A percentile compares a stretch with the other conserved stretches of the same genome.
phyloP scores from a whole-genome alignment of 30 jellyfish, hydroid and myxozoan genomes.

The Chironex yamaguchii region DNA sequence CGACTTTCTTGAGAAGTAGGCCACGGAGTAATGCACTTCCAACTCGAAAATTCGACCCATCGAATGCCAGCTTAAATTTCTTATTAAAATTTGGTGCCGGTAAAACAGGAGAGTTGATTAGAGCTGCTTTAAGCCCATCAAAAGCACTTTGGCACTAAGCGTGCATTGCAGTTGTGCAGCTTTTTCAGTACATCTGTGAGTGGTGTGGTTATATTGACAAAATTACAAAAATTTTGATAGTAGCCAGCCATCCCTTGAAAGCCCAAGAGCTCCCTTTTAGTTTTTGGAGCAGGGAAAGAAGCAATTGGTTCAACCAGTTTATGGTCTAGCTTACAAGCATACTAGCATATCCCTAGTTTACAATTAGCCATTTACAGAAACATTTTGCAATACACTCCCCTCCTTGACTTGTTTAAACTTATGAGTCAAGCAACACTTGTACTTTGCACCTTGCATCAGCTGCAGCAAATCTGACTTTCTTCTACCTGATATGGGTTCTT shows the following conservation, averaged over 20 bases:
- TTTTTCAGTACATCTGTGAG: background rate
- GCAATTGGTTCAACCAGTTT: background rate
- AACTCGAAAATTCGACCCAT: background rate
- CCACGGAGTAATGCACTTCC: background rate
- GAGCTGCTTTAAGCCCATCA: background rate
- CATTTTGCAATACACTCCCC: too few relatives aligned
- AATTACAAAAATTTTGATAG: background rate
- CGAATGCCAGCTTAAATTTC: background rate
- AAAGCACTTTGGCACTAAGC: too few relatives aligned
- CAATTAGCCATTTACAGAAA: too few relatives aligned
- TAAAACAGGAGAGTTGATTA: background rate
- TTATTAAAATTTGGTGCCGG: background rate
- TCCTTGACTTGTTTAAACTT: too few relatives aligned
- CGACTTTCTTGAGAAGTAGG: background rate
- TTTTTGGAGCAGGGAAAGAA: background rate
- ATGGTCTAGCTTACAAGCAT: background rate
- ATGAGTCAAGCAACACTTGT: too few relatives aligned
- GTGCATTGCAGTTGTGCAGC: too few relatives aligned
- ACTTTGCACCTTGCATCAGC: too few relatives aligned
- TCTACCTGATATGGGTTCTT: too few relatives aligned
- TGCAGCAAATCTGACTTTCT: too few relatives aligned
- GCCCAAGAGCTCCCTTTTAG: background rate
- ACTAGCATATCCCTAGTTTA: too few relatives aligned
- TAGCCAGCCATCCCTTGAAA: background rate
- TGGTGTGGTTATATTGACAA: background rate